Conservation (phyloP, 2,113 vertebrate species). For the Oriolus oriolus region DNA sequence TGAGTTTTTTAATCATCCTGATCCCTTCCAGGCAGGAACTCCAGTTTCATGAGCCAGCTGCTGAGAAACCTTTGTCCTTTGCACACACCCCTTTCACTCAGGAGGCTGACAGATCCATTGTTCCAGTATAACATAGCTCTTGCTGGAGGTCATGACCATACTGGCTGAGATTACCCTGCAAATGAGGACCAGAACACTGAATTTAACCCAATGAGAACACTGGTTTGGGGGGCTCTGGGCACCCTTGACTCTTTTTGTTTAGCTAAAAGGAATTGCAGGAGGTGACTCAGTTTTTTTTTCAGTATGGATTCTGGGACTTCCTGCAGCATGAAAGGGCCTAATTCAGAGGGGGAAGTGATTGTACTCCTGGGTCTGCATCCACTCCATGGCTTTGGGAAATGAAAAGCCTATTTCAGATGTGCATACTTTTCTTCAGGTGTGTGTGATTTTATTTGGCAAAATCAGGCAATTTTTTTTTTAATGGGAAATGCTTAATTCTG, state of each 20-base stretch:
- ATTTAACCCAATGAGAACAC: constrained; percentile 14
- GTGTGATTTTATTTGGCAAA: neutral
- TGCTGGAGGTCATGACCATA: constrained; percentile 55
- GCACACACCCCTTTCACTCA: constrained; percentile 50
- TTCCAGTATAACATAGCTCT: constrained; percentile 46
- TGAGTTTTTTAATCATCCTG: constrained; percentile 61
- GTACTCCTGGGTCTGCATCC: neutral
- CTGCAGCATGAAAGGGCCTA: constrained; percentile 9
- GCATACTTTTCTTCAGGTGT: neutral
- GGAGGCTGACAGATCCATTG: constrained; percentile 55
- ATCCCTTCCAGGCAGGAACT: constrained; percentile 54
- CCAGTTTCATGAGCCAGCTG: constrained; percentile 44
- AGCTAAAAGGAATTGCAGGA: constrained; percentile 48
- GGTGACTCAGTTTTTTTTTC: neutral
- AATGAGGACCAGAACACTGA: constrained; percentile 56
- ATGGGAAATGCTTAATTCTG: neutral
- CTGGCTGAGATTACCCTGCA: constrained; percentile 52
- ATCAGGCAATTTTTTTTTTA: neutral
- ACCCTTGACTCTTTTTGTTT: constrained; percentile 1
- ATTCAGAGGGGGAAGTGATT: neutral
- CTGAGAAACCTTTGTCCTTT: constrained; percentile 62
- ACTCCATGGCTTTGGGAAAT: neutral
- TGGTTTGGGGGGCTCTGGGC: neutral
- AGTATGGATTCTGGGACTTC: constrained; percentile 23
- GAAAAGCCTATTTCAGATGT: neutral